A percentile compares a stretch with the other conserved stretches of the same genome.
Evolutionary conservation across 2,797 vertebrate genomes (phyloP).

Genomic region (Eidolon dupreanum): DNA sequence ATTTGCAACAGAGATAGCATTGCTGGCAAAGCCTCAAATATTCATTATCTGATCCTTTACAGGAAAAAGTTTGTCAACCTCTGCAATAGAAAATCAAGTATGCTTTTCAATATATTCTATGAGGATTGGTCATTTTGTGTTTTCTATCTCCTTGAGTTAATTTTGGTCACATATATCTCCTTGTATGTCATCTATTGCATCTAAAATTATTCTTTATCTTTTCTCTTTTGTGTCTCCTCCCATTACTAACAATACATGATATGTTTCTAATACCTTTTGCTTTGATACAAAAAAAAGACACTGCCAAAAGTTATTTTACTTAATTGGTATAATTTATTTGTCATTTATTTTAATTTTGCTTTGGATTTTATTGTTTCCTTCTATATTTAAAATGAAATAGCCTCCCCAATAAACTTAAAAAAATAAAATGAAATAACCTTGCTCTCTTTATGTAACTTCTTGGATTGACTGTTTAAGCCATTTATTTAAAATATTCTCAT

Average conservation of each 20-base stretch:
- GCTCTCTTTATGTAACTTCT: not conserved
- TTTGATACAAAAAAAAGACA: not conserved
- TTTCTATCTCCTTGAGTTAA: not conserved
- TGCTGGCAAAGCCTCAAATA: not conserved
- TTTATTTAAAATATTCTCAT: not conserved
- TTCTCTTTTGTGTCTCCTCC: not conserved
- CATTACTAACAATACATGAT: not conserved
- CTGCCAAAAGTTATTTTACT: not conserved
- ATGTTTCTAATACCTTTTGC: not conserved
- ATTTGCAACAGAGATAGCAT: not conserved
- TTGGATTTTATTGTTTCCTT: not conserved
- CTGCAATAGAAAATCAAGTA: not conserved
- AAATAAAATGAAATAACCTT: not conserved
- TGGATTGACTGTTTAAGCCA: not conserved
- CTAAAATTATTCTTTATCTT: not conserved
- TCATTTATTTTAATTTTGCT: not conserved
- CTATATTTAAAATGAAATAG: not conserved
- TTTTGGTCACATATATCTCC: not conserved
- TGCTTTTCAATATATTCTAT: not conserved
- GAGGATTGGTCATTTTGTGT: not conserved
- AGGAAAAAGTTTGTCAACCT: not conserved
- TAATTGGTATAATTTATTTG: not conserved
- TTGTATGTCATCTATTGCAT: not conserved
- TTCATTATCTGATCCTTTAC: not conserved
- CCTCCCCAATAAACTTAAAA: too few species aligned